Conservation (phyloP, 2,888 invertebrate species). For the Tetropium fuscum region DNA sequence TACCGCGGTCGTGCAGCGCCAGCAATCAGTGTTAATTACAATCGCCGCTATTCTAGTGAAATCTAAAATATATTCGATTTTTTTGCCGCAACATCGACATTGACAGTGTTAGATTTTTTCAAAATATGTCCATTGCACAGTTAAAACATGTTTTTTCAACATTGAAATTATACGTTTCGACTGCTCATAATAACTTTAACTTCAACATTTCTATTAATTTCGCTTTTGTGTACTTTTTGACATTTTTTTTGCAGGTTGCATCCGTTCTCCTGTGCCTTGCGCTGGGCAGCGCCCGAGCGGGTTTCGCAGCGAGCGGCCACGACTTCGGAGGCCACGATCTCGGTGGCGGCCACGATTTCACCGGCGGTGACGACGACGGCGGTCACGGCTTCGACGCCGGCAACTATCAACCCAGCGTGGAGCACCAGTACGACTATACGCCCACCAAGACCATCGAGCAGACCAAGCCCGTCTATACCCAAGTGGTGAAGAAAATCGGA, state of each 20-base stretch:
- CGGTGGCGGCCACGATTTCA: constrained; percentile 46
- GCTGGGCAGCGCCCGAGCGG: constrained; percentile 48
- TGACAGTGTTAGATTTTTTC: too few species aligned
- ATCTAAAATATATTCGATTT: too few species aligned
- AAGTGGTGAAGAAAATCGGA: constrained; percentile 78
- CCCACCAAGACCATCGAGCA: constrained; percentile 74
- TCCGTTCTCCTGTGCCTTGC: constrained; percentile 49
- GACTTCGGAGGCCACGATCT: constrained; percentile 35
- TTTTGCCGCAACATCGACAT: too few species aligned
- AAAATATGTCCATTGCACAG: too few species aligned
- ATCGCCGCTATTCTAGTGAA: too few species aligned
- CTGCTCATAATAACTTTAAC: too few species aligned
- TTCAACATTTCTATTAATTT: too few species aligned
- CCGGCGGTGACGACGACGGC: constrained; percentile 48
- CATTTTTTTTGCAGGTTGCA: constrained; percentile 42
- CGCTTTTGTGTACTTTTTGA: background rate
- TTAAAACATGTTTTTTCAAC: too few species aligned
- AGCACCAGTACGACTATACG: constrained; percentile 64
- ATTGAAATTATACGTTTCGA: too few species aligned
- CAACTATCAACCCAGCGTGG: constrained; percentile 66
- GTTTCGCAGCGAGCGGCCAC: constrained; percentile 52
- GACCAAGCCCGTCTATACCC: constrained; percentile 77
- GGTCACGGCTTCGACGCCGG: constrained; percentile 65
- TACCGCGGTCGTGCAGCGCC: too few species aligned
- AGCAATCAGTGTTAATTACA: too few species aligned